Base-by-base conservation (phyloP, 2,113 vertebrate genomes). In the Maccullochella peelii region DNA sequence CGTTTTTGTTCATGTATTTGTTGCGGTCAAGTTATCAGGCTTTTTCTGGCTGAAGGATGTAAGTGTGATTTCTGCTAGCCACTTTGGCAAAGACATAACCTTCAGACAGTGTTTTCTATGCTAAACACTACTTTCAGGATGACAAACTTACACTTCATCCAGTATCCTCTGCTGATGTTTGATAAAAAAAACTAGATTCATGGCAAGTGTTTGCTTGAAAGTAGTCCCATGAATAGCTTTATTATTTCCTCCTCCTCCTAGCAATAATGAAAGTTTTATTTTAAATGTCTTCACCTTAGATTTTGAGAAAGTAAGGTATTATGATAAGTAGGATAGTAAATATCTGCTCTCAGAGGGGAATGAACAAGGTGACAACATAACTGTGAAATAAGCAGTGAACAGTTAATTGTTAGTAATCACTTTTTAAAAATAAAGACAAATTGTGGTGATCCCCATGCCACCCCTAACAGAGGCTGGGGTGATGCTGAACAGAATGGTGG, bases 401-500 rank as follows among this genome's bases (percentile, higher is more conserved):
- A 8, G 33, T 73, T 33, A 6, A 38, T 36, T n/a, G 50, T 30
- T 9, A 14, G 14, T 57, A 8, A 40, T 27, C 0, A 1, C 16
- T 33, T 36, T 69, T 71, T 11, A 10, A 63, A 7, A 15, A 72
- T 30, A 21, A 25, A 50, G 10, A 63, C 68, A 8, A 42, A 98
- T 97, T 95, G 40, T 93, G 66, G 97, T 98, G 83, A 97, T 95
- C 20, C 97, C 97, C 77, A 98, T 78, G 38, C 93, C 93, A 38
- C 97, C 97, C 81, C 96, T 93, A 47, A 97, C 95, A 3, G 91
- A 85, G 47, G 88, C 89, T 0, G 97, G 97, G 0, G 97, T 98
- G 88, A 98, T 92, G 3, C 97, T 94, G 77, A 97, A 97, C 63
- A 98, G 96, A 74, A 98, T 94, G 11, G 96, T 97, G 0, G 97